Evolutionary conservation across 2,888 invertebrate genomes (phyloP).

Genomic region (Furcula furcula): DNA sequence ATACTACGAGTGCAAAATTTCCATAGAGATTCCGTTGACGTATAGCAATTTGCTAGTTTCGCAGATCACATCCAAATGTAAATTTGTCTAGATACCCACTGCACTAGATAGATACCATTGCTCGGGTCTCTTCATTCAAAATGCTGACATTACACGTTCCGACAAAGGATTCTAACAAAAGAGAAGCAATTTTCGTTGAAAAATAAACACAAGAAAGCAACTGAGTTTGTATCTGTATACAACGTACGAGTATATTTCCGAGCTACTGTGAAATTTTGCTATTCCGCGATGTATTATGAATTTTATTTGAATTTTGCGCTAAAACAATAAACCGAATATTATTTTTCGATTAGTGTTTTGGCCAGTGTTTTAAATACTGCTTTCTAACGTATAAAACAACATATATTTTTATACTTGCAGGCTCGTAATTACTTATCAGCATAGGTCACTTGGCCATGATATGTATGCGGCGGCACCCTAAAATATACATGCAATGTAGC

Average conservation of each 20-base stretch:
- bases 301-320: no score
- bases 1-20: not conserved
- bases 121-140: conserved; percentile 11
- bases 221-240: no score
- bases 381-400: no score
- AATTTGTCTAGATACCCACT: conserved; percentile 25
- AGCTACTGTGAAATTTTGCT: not conserved
- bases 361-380: no score
- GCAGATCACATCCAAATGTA: conserved; percentile 50
- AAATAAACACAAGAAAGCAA: not conserved
- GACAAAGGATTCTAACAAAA: not conserved
- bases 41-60: conserved; percentile 6
- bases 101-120: conserved; percentile 21
- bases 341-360: no score
- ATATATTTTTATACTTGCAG: no score
- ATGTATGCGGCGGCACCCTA: no score
- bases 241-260: not conserved
- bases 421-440: no score
- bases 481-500: no score
- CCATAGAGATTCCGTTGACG: conserved; percentile 7
- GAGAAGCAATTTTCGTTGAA: not conserved
- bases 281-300: not conserved
- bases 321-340: no score
- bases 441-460: no score
- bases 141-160: not conserved